Evolutionary conservation across 2,797 vertebrate genomes (phyloP).

Genomic region (Echiichthys vipera): DNA sequence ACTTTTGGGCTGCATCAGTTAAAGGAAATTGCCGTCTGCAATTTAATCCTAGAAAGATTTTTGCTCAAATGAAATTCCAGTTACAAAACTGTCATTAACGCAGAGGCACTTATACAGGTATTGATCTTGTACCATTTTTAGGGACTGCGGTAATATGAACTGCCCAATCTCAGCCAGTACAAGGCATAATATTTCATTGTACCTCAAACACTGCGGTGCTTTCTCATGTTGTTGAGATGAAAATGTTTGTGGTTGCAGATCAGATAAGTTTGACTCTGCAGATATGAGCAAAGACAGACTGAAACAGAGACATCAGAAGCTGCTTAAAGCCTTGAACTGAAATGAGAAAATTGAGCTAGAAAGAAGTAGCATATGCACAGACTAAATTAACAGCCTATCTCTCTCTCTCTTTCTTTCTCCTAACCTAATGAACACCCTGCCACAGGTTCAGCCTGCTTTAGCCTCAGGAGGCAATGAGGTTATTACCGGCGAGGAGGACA

Average conservation of each 20-base stretch:
- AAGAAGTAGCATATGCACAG: constrained; percentile 5
- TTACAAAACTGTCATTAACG: constrained; percentile 22
- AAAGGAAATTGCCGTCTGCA: neutral
- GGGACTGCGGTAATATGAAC: constrained; percentile 26
- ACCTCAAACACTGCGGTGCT: neutral
- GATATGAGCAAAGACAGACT: neutral
- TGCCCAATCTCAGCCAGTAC: neutral
- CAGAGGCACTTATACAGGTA: constrained; percentile 30
- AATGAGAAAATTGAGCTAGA: constrained; percentile 17
- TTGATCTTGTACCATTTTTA: constrained; percentile 33
- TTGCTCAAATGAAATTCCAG: neutral
- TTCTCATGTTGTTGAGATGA: neutral
- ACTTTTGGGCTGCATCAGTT: neutral
- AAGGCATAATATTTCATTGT: constrained; percentile 12
- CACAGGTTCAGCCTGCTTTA: constrained; percentile 45
- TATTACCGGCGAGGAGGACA: constrained; percentile 70
- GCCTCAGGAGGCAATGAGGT: constrained; percentile 59
- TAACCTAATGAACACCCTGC: constrained; percentile 55
- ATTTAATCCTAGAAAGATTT: constrained; percentile 6
- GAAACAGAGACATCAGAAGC: constrained; percentile 6
- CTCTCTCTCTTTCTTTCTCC: constrained; percentile 28
- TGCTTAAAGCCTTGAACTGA: neutral
- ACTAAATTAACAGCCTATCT: constrained; percentile 40
- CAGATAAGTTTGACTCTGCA: constrained; percentile 4
- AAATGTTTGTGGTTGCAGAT: constrained; percentile 8